Base-by-base conservation (phyloP, 1,140 invertebrate genomes). In the Drosophila burlai region DNA sequence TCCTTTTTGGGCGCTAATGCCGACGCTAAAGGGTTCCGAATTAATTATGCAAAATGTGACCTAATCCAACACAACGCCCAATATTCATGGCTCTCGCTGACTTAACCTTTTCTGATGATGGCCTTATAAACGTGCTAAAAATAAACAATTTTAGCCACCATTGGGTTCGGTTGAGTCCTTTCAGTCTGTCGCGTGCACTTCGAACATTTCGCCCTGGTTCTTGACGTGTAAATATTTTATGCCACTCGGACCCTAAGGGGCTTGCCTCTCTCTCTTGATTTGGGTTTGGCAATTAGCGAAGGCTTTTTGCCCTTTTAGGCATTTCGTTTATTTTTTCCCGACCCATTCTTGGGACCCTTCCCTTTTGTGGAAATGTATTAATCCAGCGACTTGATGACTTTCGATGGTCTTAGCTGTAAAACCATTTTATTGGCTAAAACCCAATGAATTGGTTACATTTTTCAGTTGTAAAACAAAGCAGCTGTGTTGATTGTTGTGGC, bases 181-280 rank as follows among this genome's bases (percentile, higher is more conserved):
- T 63, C 40, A 26, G 21, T n/a, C 50, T 46, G 38, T 61, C 59
- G 81, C 81, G 73, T 89, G 81, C 83, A 68, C 77, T 73, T 80
- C 58, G 34, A 79, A 57, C 55, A 76, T 87, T 79, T 71, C 52
- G 68, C 50, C 40, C 42, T n/a, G 38, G 43, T 18, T 77, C 77
- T 87, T 89, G 83, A 78, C 63, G 84, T 89, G 84, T 84, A 89
- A 89, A 90, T 89, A 90, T 90, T 90, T 90, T 81, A 89, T 87
- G 67, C 71, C 65, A 71, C 80, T 85, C 16, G 43, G 43, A 43
- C 38, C 49, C 49, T 0, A 31, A 55, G 46, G 34, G 42, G 54
- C 47, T 64, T 26, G 47, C 52, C 47, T 64, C 34, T 16, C 31
- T 34, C 61, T 50, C 79, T 76, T 89, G 84, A 89, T 87, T 89